Base-by-base conservation (phyloP, 2,113 vertebrate genomes). In the Nibea coibor region DNA sequence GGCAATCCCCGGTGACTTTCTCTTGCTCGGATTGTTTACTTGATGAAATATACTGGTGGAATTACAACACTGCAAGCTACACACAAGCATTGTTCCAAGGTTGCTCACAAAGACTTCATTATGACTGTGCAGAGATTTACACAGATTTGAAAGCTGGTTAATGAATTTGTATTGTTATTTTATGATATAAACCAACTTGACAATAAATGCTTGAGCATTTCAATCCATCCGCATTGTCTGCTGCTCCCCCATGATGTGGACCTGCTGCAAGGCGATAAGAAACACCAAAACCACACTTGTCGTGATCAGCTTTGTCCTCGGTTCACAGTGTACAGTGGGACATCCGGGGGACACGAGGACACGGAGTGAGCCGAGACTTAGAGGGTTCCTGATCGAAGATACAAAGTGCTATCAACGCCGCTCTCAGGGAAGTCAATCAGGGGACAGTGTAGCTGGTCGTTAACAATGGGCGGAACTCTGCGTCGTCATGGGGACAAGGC, bases 221-320 rank as follows among this genome's bases (percentile, higher is more conserved):
- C 64, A 92, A 84, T 84, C 75, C 53, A 3, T 80, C 10, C 64
- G 67, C 42, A 88, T 87, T 83, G 89, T 87, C 72, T 75, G 35
- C 64, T 1, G 1, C 70, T 70, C 82, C 70, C 72, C 22, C n/a
- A 2, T 17, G 2, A 56, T 15, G 73, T 4, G 69, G 88, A 82
- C 85, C 89, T 92, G 89, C 83, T 80, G 50, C 19, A 11, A 54
- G 75, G 85, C 22, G 89, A 93, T 93, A 93, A 91, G 85, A 80
- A 72, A 31, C 39, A 11, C 15, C 66, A 67, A 35, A 83, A 80
- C 43, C 48, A 22, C 59, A 56, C 16, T 59, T 26, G 67, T 80
- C 45, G 51, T 59, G 66, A 72, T 76, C 57, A 20, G 80, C 87
- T 88, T 87, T 82, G 61, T 35, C 16, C 24, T 71, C 19, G 9